Evolutionary conservation across 2,888 invertebrate genomes (phyloP), one percentile per base, ranked within the genome.

Genomic region (Lagria hirta): DNA sequence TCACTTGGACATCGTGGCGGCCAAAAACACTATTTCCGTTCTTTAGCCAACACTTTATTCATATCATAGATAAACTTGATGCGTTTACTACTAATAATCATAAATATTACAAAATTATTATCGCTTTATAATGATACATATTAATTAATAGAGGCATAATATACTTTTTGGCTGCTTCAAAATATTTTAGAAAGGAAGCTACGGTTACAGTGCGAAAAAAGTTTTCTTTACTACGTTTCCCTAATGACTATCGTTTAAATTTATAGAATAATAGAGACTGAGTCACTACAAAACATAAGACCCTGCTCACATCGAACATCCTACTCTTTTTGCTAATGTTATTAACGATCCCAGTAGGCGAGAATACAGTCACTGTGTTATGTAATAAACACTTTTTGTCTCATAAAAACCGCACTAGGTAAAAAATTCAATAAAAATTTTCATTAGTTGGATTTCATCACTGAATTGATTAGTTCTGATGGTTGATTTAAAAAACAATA

Each of bases 1-100:
- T 64, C 61, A 64, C 62, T 62, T 63, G 64, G 61, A 63, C 64
- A 61, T 57, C 53, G 61, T 58, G 60, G 62, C 60, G 58, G 61
- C 63, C 65, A 43, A 65, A 62, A 62, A 60, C 59, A 57, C 57
- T 57, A 58, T 57, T 64, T 64, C 64, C 64, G 61, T 56, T 64
- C 62, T 60, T 57, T 54, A 38, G 41, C 43, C 30, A 41, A 40
- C 43, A 43, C 48, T 38, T 52, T 52, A 52, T 52, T 52, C 44
- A 52, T 49, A 52, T 52, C 40, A 42, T 42, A 45, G 51, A 49
- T 51, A 51, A 45, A 35, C 28, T 34, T 12, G 36, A 16, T 37
- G 43, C 28, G 28, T 44, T 44, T 44, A 38, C 44, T 32, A 44
- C 38, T 33, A 44, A 44, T 44, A 43, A 32, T 37, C 32, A 26